Percentiles rank a stretch among this genome's conserved stretches.
Conservation (phyloP, 2,113 vertebrate species). For the Ctenomys sociabilis region DNA sequence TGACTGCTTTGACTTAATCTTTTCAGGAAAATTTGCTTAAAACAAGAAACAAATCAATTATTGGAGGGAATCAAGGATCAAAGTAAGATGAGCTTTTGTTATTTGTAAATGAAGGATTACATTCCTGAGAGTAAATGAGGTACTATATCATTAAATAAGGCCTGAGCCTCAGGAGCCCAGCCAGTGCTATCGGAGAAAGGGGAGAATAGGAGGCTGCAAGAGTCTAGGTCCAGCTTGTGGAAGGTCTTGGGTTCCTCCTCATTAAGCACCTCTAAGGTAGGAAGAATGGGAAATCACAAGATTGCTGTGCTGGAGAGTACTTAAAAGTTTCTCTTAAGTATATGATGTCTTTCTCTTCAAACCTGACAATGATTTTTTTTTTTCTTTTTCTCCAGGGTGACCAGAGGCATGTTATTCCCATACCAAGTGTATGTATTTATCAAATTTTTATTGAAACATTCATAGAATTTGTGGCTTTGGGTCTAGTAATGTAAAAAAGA, state of each 20-base stretch:
- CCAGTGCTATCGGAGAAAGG: background rate
- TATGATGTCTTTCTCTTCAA: conserved; percentile 78
- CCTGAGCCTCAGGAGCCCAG: background rate
- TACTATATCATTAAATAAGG: background rate
- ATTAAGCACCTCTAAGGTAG: background rate
- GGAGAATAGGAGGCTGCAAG: background rate
- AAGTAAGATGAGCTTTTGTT: conserved; percentile 28
- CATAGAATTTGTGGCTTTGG: background rate
- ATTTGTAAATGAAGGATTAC: conserved; percentile 35
- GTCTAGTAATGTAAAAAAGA: background rate
- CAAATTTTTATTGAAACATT: conserved; percentile 59
- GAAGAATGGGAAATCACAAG: conserved; percentile 30
- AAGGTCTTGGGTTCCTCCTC: background rate
- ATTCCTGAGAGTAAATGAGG: conserved; percentile 22
- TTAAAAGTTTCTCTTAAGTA: conserved; percentile 72
- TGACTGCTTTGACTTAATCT: background rate
- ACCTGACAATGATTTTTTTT: conserved; percentile 84
- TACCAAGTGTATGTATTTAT: conserved; percentile 94
- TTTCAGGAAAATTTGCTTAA: conserved; percentile 21
- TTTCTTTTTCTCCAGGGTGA: conserved; percentile 91
- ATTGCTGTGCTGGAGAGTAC: conserved; percentile 65
- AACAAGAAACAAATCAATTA: background rate
- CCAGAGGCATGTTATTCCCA: conserved; percentile 95
- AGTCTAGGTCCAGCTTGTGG: background rate
- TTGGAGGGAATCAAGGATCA: background rate